phyloP scores from a whole-genome alignment of 2,113 vertebrate genomes.

The Cryptotis parvus region DNA sequence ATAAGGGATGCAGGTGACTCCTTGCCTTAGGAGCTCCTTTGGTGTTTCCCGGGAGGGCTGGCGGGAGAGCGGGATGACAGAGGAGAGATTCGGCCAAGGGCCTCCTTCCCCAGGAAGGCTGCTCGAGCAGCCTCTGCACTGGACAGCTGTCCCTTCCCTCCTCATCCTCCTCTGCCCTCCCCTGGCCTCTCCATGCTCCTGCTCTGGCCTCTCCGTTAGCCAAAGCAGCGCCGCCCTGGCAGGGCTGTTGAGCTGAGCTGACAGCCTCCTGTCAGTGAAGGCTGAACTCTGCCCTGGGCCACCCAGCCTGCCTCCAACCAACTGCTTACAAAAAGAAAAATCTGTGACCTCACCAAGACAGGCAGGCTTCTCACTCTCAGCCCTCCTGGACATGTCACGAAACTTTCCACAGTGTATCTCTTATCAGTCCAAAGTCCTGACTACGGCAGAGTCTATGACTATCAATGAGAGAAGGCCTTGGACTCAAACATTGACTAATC shows the following conservation, averaged over 20 bases:
- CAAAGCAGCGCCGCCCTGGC: not conserved
- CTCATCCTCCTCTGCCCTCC: not conserved
- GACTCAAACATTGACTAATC: not conserved
- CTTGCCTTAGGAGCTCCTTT: too few species aligned
- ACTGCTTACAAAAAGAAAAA: not conserved
- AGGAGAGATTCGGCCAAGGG: not conserved
- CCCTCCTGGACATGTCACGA: not conserved
- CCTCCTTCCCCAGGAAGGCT: too few species aligned
- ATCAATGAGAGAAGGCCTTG: too few species aligned
- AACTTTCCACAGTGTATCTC: not conserved
- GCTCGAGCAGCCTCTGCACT: not conserved
- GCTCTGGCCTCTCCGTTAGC: not conserved
- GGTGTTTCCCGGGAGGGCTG: too few species aligned
- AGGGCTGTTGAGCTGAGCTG: not conserved
- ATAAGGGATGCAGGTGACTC: not conserved
- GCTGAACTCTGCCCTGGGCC: not conserved
- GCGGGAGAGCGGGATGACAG: too few species aligned
- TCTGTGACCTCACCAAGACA: not conserved
- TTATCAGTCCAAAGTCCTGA: not conserved
- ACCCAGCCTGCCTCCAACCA: not conserved
- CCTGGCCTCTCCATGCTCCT: not conserved
- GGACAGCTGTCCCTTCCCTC: not conserved
- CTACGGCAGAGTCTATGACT: not conserved
- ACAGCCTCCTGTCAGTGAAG: rapidly evolving
- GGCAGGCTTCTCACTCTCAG: not conserved